Base-by-base conservation (phyloP, 2,888 invertebrate genomes). In the Ormyrus nitidulus region DNA sequence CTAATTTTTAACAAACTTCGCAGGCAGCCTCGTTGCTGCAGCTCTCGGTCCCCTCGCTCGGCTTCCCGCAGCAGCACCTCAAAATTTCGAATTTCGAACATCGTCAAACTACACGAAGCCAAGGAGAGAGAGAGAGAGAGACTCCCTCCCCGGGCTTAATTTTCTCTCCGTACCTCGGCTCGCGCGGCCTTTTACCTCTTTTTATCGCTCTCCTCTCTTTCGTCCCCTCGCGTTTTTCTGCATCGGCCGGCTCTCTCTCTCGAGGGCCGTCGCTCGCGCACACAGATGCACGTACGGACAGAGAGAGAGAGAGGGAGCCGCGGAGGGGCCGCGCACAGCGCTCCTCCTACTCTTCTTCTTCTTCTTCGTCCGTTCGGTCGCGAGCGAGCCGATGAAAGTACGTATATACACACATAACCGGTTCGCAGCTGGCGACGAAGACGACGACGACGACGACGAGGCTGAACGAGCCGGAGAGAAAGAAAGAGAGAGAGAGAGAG, bases 401-500 rank as follows among this genome's bases (percentile, higher is more conserved):
- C 34, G 44, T 65, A 58, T 70, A 77, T 58, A 72, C 49, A 68
- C 48, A 71, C 58, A 78, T 89, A 89, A 89, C 89, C 89, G 89
- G 89, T 89, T 89, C 89, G 89, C 89, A 89, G 89, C 89, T 89
- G 89, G 89, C 79, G 83, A 81, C 84, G 83, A 81, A 81, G 81
- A 81, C 77, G 80, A 82, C 76, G 83, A 78, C 82, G 84, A 81
- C 84, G 82, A 79, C 75, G 79, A 83, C 72, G 80, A 79, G 65
- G 83, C 19, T 19, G 19, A 19, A 19, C 19, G 19, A 81, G 19
- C 19, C 69, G 79, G 82, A 59, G 81, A 78, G 56, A 61, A 13
- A 11, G 58, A 6, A 7, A 34, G 10, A 10, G 65, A 84, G 83
- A 82, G 85, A 81, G 82, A 1, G 10, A 11, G 46, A 11, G 19